Conservation (phyloP, 2,113 vertebrate genomes). For the pig (Sus scrofa) region DNA sequence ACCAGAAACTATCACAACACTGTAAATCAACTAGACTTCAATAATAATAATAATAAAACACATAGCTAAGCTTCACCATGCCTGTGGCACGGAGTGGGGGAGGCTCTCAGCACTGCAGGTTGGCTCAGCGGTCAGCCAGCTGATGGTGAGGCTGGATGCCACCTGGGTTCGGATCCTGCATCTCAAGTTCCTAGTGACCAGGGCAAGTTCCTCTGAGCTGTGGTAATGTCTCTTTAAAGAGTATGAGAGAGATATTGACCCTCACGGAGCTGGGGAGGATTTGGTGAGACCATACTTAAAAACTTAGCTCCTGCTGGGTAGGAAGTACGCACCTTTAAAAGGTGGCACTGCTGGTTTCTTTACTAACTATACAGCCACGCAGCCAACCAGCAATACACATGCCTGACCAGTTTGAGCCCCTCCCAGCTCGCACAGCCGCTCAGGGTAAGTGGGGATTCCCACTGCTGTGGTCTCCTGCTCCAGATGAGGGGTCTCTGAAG, state of each 20-base stretch:
- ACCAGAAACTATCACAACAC: too few relatives aligned
- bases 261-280: fast-evolving
- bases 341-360: neutral
- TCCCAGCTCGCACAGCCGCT: too few relatives aligned
- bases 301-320: neutral
- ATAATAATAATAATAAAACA: too few relatives aligned
- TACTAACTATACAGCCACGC: neutral
- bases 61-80: fast-evolving
- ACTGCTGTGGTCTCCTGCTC: neutral
- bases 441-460: neutral
- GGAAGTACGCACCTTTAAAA: neutral
- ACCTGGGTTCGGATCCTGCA: neutral
- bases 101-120: neutral
- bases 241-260: too few relatives aligned
- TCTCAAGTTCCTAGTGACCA: neutral
- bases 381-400: neutral
- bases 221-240: neutral
- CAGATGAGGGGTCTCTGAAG: neutral
- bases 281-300: neutral
- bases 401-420: too few relatives aligned
- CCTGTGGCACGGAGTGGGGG: fast-evolving
- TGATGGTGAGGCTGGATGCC: fast-evolving
- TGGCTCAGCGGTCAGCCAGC: fast-evolving
- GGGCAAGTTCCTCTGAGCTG: neutral
- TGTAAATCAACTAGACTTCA: too few relatives aligned